Base-by-base conservation (phyloP, 2,888 invertebrate genomes). In the Agelastica alni region DNA sequence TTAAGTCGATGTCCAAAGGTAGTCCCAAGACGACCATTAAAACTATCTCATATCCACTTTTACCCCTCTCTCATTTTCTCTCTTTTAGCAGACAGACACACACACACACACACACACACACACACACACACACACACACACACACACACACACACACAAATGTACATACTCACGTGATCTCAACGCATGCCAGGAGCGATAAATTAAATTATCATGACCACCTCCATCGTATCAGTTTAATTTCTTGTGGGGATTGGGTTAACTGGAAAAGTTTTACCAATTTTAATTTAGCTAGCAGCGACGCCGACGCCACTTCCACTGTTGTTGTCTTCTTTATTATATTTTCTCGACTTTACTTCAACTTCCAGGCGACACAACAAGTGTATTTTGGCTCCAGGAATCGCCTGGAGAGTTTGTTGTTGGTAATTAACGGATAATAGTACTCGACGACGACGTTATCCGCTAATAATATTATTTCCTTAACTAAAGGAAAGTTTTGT, bases 201-300 rank as follows among this genome's bases (percentile, higher is more conserved):
- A 67, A 67, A 70, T 70, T 67, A 61, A 71, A 70, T 70, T 68
- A 69, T 69, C 64, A 60, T 65, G 56, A 41, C 66, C 64, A 51
- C 63, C 61, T 55, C 60, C 63, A 46, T 56, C 53, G 64, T 66
- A 66, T 69, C 68, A 62, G 60, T 67, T 65, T 70, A 70, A 70
- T 70, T 70, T 70, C 70, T 68, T 69, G 62, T 64, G 70, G 70
- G 69, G 67, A 69, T 68, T 64, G 59, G 59, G 62, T 70, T 72
- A 70, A 70, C 70, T 69, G 68, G 63, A 64, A 70, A 72, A 72
- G 67, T 70, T 72, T 64, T 61, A 62, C 62, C 66, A 61, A 65
- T 69, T 71, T 68, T 68, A 68, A 69, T 68, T 66, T 62, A 49
- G 56, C 53, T 43, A 31, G 26, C 32, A 41, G 44, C 54, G 31